Evolutionary conservation across 2,797 vertebrate genomes (phyloP).

Genomic region (Gambusia yucatana): DNA sequence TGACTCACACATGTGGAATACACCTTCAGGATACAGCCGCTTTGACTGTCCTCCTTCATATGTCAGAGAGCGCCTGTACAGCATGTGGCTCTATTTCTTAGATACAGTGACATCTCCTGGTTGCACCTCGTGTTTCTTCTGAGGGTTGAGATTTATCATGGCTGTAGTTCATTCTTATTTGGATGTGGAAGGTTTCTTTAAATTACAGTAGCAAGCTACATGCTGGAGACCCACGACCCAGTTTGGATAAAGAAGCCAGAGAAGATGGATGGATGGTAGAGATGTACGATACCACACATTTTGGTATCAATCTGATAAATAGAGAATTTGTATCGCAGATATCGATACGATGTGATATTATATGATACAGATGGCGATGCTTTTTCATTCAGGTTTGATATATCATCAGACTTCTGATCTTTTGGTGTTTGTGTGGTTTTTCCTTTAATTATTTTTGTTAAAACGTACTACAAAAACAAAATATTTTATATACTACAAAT

Average conservation of each 20-base stretch:
- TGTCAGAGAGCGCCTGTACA: neutral
- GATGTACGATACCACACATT: too few relatives aligned
- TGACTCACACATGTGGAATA: constrained; percentile 79
- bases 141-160: neutral
- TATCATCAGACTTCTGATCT: too few relatives aligned
- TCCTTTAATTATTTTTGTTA: too few relatives aligned
- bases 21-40: constrained; percentile 58
- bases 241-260: neutral
- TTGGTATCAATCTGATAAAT: too few relatives aligned
- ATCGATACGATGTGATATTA: too few relatives aligned
- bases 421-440: too few relatives aligned
- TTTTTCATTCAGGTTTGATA: too few relatives aligned
- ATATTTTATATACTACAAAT: too few relatives aligned
- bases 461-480: too few relatives aligned
- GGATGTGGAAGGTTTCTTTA: neutral
- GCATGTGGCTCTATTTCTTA: constrained; percentile 24
- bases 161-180: neutral
- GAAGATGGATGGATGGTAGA: neutral
- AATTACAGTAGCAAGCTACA: neutral
- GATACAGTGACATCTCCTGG: constrained; percentile 67
- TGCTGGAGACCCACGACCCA: neutral
- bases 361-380: too few relatives aligned
- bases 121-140: neutral
- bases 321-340: too few relatives aligned
- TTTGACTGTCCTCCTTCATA: constrained; percentile 38